These are phyloP conservation scores for Ptychadena robeensis DNA, from an alignment of 2,797 vertebrate species.

Conservation along the genomic window DNA sequence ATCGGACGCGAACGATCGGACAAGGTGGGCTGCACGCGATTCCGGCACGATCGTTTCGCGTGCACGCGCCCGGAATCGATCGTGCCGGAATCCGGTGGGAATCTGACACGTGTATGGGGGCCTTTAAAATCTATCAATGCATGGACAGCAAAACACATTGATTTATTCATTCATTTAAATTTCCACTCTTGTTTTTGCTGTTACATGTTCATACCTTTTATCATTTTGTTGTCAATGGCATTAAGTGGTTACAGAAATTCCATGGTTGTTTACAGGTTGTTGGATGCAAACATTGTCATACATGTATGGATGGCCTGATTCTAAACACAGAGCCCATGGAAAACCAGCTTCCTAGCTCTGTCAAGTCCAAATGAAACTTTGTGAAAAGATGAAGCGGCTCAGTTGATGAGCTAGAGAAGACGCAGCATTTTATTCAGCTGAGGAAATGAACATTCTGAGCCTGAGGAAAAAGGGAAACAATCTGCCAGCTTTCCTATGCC, in stretches of 20 bases:
- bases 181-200: not conserved
- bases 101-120: no score
- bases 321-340: conserved; percentile 7
- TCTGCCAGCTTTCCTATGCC: conserved; percentile 52
- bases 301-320: not conserved
- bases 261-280: not conserved
- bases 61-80: no score
- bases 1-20: no score
- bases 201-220: not conserved
- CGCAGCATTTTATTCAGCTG: conserved; percentile 56
- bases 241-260: not conserved
- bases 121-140: no score
- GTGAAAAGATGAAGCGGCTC: conserved; percentile 41
- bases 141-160: no score
- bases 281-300: not conserved
- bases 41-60: no score
- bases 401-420: conserved; percentile 46
- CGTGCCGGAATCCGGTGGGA: no score
- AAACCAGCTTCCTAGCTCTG: conserved; percentile 13
- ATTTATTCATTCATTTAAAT: no score
- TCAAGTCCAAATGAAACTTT: conserved; percentile 35
- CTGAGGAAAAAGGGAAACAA: conserved; percentile 61
- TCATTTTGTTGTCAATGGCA: not conserved
- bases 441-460: conserved; percentile 56
- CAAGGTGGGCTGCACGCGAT: no score